A percentile compares a stretch with the other conserved stretches of the same genome.
phyloP scores from a whole-genome alignment of 2,113 vertebrate species.

The Pterocles orientalis region DNA sequence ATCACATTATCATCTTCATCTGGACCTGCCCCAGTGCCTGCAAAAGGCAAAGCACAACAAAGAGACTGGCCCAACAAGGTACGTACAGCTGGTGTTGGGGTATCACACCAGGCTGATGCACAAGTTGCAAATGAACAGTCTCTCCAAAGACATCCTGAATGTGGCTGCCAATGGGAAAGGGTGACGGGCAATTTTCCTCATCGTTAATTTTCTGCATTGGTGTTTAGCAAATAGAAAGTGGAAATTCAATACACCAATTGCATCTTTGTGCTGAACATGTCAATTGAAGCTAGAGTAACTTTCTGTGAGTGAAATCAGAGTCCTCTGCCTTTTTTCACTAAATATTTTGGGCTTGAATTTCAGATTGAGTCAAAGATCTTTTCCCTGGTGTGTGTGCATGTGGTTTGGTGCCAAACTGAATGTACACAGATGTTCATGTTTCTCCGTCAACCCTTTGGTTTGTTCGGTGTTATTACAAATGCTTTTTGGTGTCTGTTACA shows the following conservation, averaged over 20 bases:
- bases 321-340: not conserved
- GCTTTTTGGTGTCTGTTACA: not conserved
- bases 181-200: not conserved
- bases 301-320: not conserved
- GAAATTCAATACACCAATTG: not conserved
- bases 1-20: not conserved
- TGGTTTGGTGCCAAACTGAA: not conserved
- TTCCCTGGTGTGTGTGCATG: not conserved
- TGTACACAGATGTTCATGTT: rapidly evolving
- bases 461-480: not conserved
- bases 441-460: not conserved
- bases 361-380: not conserved
- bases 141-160: not conserved
- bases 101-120: not conserved
- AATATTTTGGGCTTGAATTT: not conserved
- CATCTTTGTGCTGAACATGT: not conserved
- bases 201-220: not conserved
- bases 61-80: not conserved
- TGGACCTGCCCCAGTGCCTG: not conserved
- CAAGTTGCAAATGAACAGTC: not conserved
- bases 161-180: not conserved
- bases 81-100: not conserved
- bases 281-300: not conserved
- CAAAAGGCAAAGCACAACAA: not conserved
- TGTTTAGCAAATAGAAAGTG: not conserved